phyloP scores from a whole-genome alignment of 2,797 vertebrate genomes.

The Gallinago nigripennis region DNA sequence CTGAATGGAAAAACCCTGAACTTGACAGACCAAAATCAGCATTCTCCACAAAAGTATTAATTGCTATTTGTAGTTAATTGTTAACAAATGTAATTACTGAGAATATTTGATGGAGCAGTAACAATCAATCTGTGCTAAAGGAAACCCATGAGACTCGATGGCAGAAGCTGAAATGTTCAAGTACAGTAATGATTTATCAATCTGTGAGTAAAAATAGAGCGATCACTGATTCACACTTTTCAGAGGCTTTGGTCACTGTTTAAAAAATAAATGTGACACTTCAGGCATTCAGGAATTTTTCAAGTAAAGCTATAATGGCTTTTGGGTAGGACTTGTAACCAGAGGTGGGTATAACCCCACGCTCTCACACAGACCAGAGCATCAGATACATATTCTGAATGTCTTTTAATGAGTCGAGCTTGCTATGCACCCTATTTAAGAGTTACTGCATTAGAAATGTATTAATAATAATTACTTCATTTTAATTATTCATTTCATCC shows the following conservation, averaged over 20 bases:
- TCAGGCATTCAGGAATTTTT: not conserved
- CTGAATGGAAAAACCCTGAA: not conserved
- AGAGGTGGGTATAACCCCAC: not conserved
- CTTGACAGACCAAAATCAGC: rapidly evolving
- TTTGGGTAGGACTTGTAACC: not conserved
- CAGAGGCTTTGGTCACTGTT: not conserved
- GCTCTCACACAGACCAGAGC: not conserved
- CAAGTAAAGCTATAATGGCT: not conserved
- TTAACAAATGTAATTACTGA: not conserved
- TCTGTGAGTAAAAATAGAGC: not conserved
- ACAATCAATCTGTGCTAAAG: not conserved
- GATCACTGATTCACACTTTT: not conserved
- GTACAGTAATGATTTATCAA: not conserved
- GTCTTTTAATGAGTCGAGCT: slow-evolving; percentile 37
- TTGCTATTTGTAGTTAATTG: not conserved
- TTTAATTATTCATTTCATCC: slow-evolving; percentile 63
- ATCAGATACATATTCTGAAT: not conserved
- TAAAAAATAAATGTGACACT: not conserved
- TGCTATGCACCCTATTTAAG: not conserved
- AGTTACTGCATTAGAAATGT: slow-evolving; percentile 40
- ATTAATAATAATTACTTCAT: slow-evolving; percentile 48
- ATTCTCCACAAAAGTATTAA: not conserved
- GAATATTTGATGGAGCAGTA: not conserved
- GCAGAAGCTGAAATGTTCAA: not conserved
- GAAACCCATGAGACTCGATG: rapidly evolving